Base-by-base conservation (phyloP, 2,888 invertebrate genomes). In the Aporophyla lueneburgensis region DNA sequence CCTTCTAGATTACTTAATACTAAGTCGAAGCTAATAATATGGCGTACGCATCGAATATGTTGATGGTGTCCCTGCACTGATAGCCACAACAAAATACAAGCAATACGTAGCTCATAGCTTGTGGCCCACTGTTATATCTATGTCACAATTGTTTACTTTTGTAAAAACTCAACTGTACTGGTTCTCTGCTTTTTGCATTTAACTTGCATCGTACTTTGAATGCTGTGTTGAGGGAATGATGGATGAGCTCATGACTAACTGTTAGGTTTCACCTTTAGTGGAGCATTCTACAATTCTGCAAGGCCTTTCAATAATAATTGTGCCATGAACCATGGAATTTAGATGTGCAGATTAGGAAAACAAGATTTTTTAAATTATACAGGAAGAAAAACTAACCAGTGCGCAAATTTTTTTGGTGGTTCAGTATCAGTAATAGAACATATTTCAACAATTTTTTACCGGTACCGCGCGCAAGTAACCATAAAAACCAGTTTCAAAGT, bases 21-120 rank as follows among this genome's bases (percentile, higher is more conserved):
- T 78, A 73, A 76, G 59, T 72, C 54, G 74, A 69, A 69, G 69
- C 76, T 82, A 82, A 74, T 73, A 58, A 67, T 75, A 86, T 84
- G 85, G 83, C 85, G 67, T 61, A 49, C 49, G 59, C 59, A 59
- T 73, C 65, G 33, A 73, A 75, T 63, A 59, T 21, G n/a, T 58
- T 53, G 27, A 73, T 33, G 33, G 43, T 63, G 51, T 43, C 21
- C 68, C 40, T 24, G 71, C 61, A 14, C 61, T 24, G 71, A 58
- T 53, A 51, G 27, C n/a, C 27, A 16, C 49, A n/a, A 71, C 59
- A 21, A 68, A 24, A 46, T 24, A 33, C 24, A 59, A 53, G 59
- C 61, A 73, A 61, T 46, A 43, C 46, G 14, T 19, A n/a, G 43
- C 53, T 61, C 46, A 19, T 19, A n/a, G 27, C 53, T 61, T 2